phyloP scores from a whole-genome alignment of 2,797 vertebrate species.

The Valencia hispanica region DNA sequence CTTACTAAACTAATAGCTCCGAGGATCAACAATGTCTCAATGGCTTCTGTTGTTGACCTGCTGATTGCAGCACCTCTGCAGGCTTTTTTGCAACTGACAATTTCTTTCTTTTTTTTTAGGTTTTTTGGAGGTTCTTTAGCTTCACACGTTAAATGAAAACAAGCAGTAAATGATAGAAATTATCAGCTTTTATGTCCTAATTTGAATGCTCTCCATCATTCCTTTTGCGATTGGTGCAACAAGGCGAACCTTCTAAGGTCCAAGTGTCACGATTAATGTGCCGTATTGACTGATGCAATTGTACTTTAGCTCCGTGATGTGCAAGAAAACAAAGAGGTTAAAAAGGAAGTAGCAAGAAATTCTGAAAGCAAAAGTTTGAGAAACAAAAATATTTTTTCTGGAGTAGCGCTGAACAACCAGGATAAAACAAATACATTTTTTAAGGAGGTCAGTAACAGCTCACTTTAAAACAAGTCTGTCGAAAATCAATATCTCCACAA shows the following conservation, averaged over 20 bases:
- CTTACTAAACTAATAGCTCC: constrained; percentile 68
- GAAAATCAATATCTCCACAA: neutral
- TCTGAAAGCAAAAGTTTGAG: neutral
- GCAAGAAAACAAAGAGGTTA: neutral
- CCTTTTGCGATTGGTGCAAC: neutral
- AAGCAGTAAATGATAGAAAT: constrained; percentile 15
- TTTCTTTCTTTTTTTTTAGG: constrained; percentile 25
- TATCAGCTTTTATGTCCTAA: constrained; percentile 4
- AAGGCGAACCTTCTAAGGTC: neutral
- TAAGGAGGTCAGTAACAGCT: constrained; percentile 11
- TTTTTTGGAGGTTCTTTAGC: constrained; percentile 9
- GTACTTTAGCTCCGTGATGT: neutral
- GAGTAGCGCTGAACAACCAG: neutral
- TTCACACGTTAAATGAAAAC: constrained; percentile 23
- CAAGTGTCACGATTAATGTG: neutral
- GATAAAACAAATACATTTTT: constrained; percentile 13
- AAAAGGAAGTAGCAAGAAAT: neutral
- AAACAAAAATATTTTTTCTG: neutral
- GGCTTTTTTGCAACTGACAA: constrained; percentile 20
- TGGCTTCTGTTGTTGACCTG: constrained; percentile 47
- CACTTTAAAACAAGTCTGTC: constrained; percentile 3
- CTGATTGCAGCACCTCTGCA: constrained; percentile 50
- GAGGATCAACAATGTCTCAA: constrained; percentile 65
- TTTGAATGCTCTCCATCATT: neutral
- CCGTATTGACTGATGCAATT: neutral